Base-by-base conservation (phyloP, 2,113 vertebrate species). In the Tachysurus vachellii region DNA sequence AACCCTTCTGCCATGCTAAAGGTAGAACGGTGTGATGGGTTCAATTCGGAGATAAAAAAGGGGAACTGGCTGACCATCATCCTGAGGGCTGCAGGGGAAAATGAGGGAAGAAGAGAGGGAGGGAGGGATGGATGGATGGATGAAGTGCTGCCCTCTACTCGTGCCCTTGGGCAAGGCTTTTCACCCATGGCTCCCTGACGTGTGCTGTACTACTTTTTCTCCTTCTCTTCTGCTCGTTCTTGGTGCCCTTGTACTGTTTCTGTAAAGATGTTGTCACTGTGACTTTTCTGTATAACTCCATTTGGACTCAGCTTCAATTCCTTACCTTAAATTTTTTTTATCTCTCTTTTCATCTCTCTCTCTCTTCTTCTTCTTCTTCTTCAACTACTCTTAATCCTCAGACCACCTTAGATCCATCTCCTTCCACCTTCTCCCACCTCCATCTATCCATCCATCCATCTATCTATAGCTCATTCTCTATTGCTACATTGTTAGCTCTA, bases 291-390 rank as follows among this genome's bases (percentile, higher is more conserved):
- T 59, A 36, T 19, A 80, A 80, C 28, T 80, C 77, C 76, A 54
- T 54, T 54, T 28, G 76, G 90, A 89, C 77, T 83, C 68, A 47
- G 59, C 85, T 61, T 54, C 71, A 56, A 42, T 31, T 13, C 61
- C 66, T 83, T 64, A 79, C 62, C 70, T 73, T 83, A 36, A 36
- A 1, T 36, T 93, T 26, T 26, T 62, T 23, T 62, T n/a, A 92
- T 92, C 92, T 92, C 92, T 94, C 93, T 94, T 95, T 95, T 95
- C 95, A 94, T 94, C 92, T 92, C 92, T 94, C 91, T 91, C 91
- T 84, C 26, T 68, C 82, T 77, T 81, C 76, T 77, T 81, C 82
- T 77, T 83, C 36, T 36, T 36, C 36, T 36, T 36, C 36, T 36
- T 36, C 36, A 1, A 36, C 36, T 36, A 36, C 36, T 36, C 36